Conservation (phyloP, 2,888 invertebrate genomes). For the Lasioglossum lativentre region DNA sequence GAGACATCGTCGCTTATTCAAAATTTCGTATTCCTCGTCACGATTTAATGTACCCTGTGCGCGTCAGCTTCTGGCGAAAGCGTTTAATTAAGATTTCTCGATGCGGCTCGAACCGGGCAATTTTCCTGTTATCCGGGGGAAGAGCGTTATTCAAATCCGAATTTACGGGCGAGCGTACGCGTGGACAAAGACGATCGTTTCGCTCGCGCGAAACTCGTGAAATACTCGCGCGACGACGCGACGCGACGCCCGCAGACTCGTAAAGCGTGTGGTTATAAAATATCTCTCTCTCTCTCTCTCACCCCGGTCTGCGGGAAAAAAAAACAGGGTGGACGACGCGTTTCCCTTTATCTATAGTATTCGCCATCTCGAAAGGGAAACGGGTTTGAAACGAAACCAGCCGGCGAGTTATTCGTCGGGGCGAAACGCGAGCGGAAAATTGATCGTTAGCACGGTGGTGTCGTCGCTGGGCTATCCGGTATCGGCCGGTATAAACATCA, state of each 20-base stretch:
- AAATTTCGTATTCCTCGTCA: neutral
- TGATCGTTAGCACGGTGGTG: neutral
- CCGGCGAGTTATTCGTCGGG: neutral
- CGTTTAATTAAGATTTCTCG: neutral
- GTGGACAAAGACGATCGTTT: neutral
- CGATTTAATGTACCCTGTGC: neutral
- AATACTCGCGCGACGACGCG: neutral
- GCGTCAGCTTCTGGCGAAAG: neutral
- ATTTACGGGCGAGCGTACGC: neutral
- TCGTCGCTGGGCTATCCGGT: neutral
- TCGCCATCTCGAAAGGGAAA: neutral
- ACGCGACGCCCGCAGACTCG: neutral
- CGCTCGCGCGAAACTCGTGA: neutral
- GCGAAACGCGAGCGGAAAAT: slow-evolving; percentile 18
- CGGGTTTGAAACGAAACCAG: neutral
- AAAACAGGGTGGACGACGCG: neutral
- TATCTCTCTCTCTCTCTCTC: neutral
- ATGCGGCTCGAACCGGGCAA: neutral
- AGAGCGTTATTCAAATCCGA: neutral
- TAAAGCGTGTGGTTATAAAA: neutral
- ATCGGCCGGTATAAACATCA: slow-evolving; percentile 4
- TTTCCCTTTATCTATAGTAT: neutral
- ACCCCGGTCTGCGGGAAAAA: neutral
- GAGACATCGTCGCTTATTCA: neutral
- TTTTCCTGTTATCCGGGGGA: neutral